A percentile compares a stretch with the other conserved stretches of the same genome.
Conservation (phyloP, 2,888 invertebrate genomes). For the Heliconius ethilla region DNA sequence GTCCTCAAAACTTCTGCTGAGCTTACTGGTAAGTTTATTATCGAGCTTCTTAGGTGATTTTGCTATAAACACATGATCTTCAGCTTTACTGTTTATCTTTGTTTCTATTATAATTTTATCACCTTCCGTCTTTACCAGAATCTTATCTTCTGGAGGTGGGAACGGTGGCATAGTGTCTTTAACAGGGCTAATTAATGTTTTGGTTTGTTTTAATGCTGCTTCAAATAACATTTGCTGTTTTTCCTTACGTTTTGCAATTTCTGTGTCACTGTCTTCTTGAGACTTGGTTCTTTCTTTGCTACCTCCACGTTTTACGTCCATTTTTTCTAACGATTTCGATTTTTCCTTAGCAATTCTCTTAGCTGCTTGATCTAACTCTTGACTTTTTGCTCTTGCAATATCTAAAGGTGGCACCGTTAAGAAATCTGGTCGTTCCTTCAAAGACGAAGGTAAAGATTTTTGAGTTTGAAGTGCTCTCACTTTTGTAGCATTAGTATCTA, state of each 20-base stretch:
- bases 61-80: conserved; percentile 88
- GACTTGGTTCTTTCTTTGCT: conserved; percentile 87
- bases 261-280: conserved; percentile 87
- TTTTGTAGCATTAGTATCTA: conserved; percentile 76
- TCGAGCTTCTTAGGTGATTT: conserved; percentile 88
- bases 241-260: conserved; percentile 87
- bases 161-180: conserved; percentile 87
- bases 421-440: conserved; percentile 79
- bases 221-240: conserved; percentile 89
- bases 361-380: conserved; percentile 81
- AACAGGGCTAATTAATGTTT: conserved; percentile 87
- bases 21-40: conserved; percentile 80
- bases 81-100: conserved; percentile 87
- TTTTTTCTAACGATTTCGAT: conserved; percentile 85
- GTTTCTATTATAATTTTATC: conserved; percentile 86
- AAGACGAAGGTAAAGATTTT: conserved; percentile 80
- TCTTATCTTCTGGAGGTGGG: conserved; percentile 88
- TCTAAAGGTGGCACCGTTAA: conserved; percentile 79
- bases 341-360: conserved; percentile 84
- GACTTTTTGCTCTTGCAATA: conserved; percentile 83
- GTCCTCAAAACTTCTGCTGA: conserved; percentile 84
- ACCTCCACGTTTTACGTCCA: conserved; percentile 80
- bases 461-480: conserved; percentile 76
- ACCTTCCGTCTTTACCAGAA: conserved; percentile 86
- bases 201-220: conserved; percentile 88